These are phyloP conservation scores for Papilio xuthus DNA, from an alignment of 1,140 invertebrate species.

Conservation along the genomic window DNA sequence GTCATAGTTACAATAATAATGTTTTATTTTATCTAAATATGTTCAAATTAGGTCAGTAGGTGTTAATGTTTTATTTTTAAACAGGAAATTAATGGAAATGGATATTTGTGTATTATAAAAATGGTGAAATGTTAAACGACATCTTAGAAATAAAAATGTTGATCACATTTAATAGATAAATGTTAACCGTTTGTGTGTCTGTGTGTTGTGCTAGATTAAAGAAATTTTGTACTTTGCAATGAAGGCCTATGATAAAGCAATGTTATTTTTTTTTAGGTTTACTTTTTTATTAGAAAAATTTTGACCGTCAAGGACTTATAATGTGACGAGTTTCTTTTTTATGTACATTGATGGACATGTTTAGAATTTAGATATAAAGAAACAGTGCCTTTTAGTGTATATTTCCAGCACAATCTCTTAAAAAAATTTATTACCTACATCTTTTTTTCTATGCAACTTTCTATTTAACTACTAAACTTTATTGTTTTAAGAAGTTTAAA, in stretches of 20 bases:
- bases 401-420: background rate
- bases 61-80: too few species aligned
- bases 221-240: background rate
- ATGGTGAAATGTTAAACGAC: background rate
- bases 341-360: background rate
- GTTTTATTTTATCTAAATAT: too few species aligned
- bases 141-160: background rate
- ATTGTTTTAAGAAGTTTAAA: background rate
- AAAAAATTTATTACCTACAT: background rate
- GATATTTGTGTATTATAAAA: too few species aligned
- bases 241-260: background rate
- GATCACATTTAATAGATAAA: background rate
- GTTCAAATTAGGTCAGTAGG: too few species aligned
- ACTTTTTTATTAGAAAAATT: background rate
- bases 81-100: too few species aligned
- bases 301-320: too few species aligned
- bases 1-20: background rate
- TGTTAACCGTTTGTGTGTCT: background rate
- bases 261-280: background rate
- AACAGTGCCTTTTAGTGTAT: background rate
- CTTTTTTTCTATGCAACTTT: conserved; percentile 8
- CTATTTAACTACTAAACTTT: background rate
- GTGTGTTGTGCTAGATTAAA: background rate
- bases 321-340: too few species aligned
- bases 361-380: conserved; percentile 10